Evolutionary conservation across 2,113 vertebrate species (phyloP).

Genomic region (Erythrocercus mccallii): DNA sequence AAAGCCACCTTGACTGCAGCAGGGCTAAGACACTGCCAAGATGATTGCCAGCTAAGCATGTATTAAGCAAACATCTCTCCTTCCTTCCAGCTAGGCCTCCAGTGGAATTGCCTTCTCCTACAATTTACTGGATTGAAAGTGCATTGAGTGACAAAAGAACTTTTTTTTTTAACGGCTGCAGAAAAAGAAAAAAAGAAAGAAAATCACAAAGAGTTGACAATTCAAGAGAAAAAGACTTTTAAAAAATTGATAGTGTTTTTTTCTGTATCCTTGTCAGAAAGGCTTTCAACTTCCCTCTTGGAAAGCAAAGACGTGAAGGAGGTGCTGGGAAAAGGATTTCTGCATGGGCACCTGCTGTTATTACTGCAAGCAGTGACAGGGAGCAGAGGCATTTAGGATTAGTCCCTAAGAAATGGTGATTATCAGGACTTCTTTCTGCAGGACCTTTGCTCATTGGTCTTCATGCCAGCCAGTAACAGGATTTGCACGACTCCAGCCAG

Average conservation of each 20-base stretch:
- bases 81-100: conserved; percentile 13
- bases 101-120: background rate
- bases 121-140: background rate
- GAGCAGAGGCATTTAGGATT: conserved; percentile 44
- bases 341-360: conserved; percentile 31
- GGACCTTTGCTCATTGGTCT: conserved; percentile 4
- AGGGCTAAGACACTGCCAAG: background rate
- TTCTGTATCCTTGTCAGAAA: conserved; percentile 28
- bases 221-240: conserved; percentile 43
- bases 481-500: background rate
- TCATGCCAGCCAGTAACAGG: background rate
- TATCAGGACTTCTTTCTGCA: conserved; percentile 24
- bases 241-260: conserved; percentile 57
- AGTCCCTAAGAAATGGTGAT: conserved; percentile 31
- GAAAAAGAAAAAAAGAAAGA: background rate
- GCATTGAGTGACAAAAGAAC: conserved; percentile 29
- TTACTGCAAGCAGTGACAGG: background rate
- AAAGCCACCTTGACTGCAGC: conserved; percentile 16
- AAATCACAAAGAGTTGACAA: conserved; percentile 41
- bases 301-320: conserved; percentile 33
- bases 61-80: background rate
- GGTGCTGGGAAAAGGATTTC: conserved; percentile 29
- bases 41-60: background rate
- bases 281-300: conserved; percentile 44
- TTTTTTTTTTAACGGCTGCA: background rate